These are phyloP conservation scores for Willisornis vidua DNA, from an alignment of 2,113 vertebrate genomes.

Conservation along the genomic window DNA sequence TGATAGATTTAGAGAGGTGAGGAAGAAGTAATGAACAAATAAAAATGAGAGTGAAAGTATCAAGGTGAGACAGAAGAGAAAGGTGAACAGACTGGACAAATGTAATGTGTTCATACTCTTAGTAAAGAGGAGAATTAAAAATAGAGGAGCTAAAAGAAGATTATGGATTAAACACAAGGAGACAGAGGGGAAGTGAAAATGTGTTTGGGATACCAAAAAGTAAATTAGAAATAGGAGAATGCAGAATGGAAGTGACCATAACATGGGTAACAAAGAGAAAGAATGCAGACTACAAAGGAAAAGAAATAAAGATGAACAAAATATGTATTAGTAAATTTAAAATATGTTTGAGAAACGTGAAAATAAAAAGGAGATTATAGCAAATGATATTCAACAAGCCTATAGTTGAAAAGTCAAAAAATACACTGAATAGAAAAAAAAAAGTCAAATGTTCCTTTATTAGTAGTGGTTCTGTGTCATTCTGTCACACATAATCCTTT, in stretches of 20 bases:
- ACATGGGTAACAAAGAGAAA: background rate
- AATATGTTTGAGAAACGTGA: background rate
- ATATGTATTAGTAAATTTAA: background rate
- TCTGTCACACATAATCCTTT: background rate
- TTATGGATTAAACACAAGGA: background rate
- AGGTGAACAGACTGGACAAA: background rate
- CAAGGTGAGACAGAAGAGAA: background rate
- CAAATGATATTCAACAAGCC: background rate
- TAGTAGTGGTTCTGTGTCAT: background rate
- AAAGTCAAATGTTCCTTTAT: background rate
- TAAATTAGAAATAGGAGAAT: background rate
- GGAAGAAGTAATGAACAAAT: background rate
- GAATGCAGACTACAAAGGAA: background rate
- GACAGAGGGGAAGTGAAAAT: background rate
- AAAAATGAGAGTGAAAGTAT: background rate
- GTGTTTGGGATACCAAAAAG: background rate
- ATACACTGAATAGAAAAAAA: background rate
- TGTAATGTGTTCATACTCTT: background rate
- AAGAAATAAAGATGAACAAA: background rate
- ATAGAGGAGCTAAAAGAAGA: background rate
- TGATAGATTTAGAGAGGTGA: background rate
- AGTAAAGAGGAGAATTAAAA: background rate
- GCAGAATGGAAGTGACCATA: background rate
- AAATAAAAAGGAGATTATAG: background rate
- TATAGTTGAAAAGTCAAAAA: background rate